A percentile compares a stretch with the other conserved stretches of the same genome.
phyloP scores from a whole-genome alignment of 2,888 invertebrate species.

The Protophormia terraenovae region DNA sequence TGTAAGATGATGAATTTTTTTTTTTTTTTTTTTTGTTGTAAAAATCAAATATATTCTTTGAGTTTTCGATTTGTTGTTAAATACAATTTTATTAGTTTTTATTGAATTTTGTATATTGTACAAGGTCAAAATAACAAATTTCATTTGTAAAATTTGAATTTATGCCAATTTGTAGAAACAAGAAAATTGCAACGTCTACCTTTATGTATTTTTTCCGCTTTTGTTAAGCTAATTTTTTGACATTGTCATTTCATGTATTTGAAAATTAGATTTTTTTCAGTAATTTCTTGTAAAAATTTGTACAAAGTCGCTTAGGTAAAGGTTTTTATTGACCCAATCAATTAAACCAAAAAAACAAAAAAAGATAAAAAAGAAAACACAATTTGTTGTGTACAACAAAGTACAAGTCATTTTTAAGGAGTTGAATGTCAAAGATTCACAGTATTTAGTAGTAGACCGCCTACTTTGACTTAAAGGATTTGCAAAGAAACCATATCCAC shows the following conservation, averaged over 20 bases:
- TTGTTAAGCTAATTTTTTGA: neutral
- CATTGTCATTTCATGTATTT: neutral
- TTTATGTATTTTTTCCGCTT: neutral
- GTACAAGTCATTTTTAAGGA: neutral
- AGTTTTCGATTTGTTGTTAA: no score
- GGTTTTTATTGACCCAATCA: conserved; percentile 11
- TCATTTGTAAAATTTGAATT: no score
- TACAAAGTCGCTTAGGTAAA: conserved; percentile 24
- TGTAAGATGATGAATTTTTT: no score
- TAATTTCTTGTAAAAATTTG: conserved; percentile 29
- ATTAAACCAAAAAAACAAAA: conserved; percentile 25
- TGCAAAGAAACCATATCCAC: neutral
- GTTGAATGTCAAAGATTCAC: neutral
- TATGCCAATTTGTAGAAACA: neutral
- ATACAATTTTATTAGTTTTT: no score
- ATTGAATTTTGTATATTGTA: no score
- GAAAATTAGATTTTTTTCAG: neutral
- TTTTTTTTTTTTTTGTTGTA: no score
- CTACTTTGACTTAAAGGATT: neutral
- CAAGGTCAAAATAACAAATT: no score
- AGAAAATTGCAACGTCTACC: neutral
- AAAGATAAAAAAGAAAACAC: neutral
- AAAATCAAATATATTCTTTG: no score
- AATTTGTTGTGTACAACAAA: conserved; percentile 1
- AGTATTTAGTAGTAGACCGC: neutral